These are phyloP conservation scores for Graptemys geographica DNA, from an alignment of 2,797 vertebrate species.

Conservation along the genomic window DNA sequence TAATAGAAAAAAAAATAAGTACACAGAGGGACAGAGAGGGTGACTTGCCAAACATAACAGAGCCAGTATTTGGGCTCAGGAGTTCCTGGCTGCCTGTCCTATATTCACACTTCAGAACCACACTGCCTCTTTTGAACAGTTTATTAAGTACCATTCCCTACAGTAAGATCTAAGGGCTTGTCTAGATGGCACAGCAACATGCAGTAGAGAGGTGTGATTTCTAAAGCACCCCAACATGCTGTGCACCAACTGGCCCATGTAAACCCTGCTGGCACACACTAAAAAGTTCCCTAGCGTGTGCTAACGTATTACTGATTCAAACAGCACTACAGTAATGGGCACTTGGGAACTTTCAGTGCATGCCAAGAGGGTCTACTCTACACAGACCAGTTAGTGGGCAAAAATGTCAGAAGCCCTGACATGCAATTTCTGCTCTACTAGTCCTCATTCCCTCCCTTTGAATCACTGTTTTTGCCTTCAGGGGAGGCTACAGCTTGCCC, in stretches of 20 bases:
- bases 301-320: neutral
- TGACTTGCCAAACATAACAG: neutral
- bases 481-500: neutral
- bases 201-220: neutral
- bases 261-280: neutral
- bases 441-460: too few relatives aligned
- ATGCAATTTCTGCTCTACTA: too few relatives aligned
- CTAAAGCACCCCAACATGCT: neutral
- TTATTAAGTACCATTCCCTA: neutral
- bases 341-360: neutral
- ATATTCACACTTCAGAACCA: neutral
- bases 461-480: neutral
- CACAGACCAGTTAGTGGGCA: too few relatives aligned
- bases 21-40: fast-evolving
- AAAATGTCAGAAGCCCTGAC: too few relatives aligned
- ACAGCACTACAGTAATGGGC: neutral
- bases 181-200: neutral
- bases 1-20: fast-evolving
- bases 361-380: neutral
- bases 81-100: neutral
- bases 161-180: neutral
- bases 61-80: too few relatives aligned
- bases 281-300: neutral
- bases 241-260: neutral
- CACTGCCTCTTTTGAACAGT: neutral